Evolutionary conservation across 2,797 vertebrate species (phyloP), one percentile per base, ranked within the genome.

Genomic region (Vultur gryphus): DNA sequence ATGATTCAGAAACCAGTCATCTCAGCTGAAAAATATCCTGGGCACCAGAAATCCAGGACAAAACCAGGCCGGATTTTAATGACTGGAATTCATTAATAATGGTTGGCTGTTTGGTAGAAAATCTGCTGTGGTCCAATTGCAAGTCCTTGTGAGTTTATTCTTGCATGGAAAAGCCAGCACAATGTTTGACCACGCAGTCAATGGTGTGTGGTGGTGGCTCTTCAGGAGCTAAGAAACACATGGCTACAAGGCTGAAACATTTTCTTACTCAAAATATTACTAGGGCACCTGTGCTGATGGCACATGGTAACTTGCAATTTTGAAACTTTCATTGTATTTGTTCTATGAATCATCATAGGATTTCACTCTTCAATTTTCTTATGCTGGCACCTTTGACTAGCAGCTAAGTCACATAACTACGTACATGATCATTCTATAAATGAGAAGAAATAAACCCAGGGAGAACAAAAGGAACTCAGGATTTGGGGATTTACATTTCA

Each of bases 191-290:
- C 57, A n/a, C 11, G 46, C 19, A 76, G 57, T 57, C 44, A 46
- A 13, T 0, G 0, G 33, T 48, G 48, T 48, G 1, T 62, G 62
- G 43, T 35, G 8, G 21, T 48, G 48, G 39, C 31, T 62, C 16
- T 66, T 49, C 35, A 35, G 43, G 35, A 89, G 20, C 35, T 13
- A 44, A 72, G 62, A 82, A 58, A 31, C 10, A 75, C 78, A 55
- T 0, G 1, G 48, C n/a, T 43, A 64, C 25, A 43, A 72, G 62
- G 16, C 24, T 78, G n/a, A 57, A 84, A 71, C 26, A 43, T 70
- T 84, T 79, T 72, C 49, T 72, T 76, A 54, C 23, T 43, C 28
- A 31, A 23, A 76, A 35, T 79, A 8, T 57, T 69, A 37, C 16
- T 20, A 26, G 8, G 37, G 41, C 12, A 51, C 19, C 13, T 17